Percentiles rank a stretch among this genome's conserved stretches.
Evolutionary conservation across 2,113 vertebrate species (phyloP).

Genomic region (Larimichthys polyactis): DNA sequence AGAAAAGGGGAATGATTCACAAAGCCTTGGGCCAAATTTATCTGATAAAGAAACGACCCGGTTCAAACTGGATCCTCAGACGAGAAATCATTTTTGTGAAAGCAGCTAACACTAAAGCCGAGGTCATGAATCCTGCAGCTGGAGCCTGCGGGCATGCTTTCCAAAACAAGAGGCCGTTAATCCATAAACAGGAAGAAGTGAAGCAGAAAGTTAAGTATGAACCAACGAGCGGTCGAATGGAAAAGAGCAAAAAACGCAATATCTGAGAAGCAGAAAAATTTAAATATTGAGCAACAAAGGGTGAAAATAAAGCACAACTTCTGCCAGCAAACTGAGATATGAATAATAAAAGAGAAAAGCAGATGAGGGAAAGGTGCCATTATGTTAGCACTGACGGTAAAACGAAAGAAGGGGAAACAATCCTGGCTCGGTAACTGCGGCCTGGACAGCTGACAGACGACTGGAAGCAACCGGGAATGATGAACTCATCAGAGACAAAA

Average conservation of each 20-base stretch:
- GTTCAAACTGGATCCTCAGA: conserved; percentile 39
- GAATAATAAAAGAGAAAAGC: conserved; percentile 32
- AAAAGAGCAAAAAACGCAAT: not conserved
- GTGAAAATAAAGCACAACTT: conserved; percentile 35
- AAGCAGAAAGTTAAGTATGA: conserved; percentile 9
- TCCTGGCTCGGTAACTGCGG: conserved; percentile 20
- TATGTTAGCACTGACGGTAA: conserved; percentile 45
- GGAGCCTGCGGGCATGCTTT: not conserved
- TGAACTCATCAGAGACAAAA: conserved; percentile 19
- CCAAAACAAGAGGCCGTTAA: conserved; percentile 12
- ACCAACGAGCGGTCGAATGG: not conserved
- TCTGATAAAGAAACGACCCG: conserved; percentile 44
- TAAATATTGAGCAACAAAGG: conserved; percentile 3
- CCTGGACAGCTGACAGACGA: conserved; percentile 23
- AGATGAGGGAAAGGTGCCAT: conserved; percentile 1
- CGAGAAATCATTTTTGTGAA: not conserved
- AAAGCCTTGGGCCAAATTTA: conserved; percentile 31
- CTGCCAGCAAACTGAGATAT: conserved; percentile 40
- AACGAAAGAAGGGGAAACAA: conserved; percentile 15
- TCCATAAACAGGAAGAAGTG: conserved; percentile 6
- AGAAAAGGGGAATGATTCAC: conserved; percentile 34
- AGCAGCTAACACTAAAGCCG: not conserved
- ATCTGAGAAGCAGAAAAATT: not conserved
- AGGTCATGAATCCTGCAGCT: conserved; percentile 21
- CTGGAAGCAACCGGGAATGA: conserved; percentile 35